A percentile compares a stretch with the other conserved stretches of the same genome.
phyloP scores from a whole-genome alignment of 2,888 invertebrate genomes.

The Imbricaverruca yamaguchii region DNA sequence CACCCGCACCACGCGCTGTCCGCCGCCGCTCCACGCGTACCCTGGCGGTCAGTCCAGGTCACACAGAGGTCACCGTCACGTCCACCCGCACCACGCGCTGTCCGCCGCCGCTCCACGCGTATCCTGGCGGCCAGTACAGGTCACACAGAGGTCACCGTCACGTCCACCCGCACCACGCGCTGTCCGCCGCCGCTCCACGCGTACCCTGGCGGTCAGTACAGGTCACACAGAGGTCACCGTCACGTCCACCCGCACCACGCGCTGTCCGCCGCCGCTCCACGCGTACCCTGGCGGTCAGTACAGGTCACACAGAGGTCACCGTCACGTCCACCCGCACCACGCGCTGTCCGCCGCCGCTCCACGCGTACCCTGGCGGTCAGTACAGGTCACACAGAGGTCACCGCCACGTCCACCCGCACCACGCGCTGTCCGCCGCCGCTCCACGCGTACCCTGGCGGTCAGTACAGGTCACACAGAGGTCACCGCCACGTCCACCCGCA shows the following conservation, averaged over 20 bases:
- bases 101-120: too few relatives aligned
- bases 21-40: constrained; percentile 94
- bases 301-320: too few relatives aligned
- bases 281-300: constrained; percentile 60
- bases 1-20: constrained; percentile 77
- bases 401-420: too few relatives aligned
- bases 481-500: constrained; percentile 75
- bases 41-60: constrained; percentile 46
- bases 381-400: too few relatives aligned
- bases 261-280: constrained; percentile 90
- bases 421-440: too few relatives aligned
- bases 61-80: too few relatives aligned
- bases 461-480: not conserved
- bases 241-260: constrained; percentile 83
- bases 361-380: too few relatives aligned
- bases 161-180: constrained; percentile 79
- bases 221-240: constrained; percentile 37
- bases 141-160: constrained; percentile 44
- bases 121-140: too few relatives aligned
- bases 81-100: too few relatives aligned
- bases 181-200: constrained; percentile 94
- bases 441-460: too few relatives aligned
- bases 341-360: too few relatives aligned
- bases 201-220: constrained; percentile 54
- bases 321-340: too few relatives aligned